Evolutionary conservation across 2,113 vertebrate species (phyloP).

Genomic region (Erythrocercus mccallii): DNA sequence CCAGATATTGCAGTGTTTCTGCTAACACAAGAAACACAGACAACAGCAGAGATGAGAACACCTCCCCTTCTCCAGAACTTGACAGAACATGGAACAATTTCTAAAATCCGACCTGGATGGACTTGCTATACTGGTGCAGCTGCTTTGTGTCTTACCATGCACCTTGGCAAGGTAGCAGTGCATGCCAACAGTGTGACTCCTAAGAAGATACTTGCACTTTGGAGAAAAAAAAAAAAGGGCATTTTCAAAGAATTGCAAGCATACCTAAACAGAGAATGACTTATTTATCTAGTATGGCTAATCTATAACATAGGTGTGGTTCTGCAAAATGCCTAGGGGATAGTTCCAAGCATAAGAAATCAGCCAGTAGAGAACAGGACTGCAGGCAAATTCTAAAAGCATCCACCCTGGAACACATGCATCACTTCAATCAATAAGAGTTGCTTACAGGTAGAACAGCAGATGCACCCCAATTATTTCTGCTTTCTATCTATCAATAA

Average conservation of each 20-base stretch:
- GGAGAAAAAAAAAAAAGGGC: background rate
- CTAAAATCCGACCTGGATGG: background rate
- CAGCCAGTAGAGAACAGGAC: background rate
- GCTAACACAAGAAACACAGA: background rate
- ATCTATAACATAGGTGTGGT: background rate
- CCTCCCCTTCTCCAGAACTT: background rate
- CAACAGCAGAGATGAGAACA: background rate
- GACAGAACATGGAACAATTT: background rate
- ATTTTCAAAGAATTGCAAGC: background rate
- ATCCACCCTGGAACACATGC: background rate
- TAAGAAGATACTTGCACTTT: background rate
- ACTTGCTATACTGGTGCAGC: slow-evolving; percentile 23
- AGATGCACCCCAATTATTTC: background rate
- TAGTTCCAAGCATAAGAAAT: background rate
- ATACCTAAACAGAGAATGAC: background rate
- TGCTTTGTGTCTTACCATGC: background rate
- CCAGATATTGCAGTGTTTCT: background rate
- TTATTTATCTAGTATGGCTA: background rate
- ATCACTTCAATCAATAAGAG: background rate
- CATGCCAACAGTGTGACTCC: background rate
- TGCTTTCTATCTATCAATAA: background rate
- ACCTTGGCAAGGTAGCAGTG: background rate
- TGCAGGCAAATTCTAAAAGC: background rate
- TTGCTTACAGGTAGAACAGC: background rate
- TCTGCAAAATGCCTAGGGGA: background rate